Evolutionary conservation across 2,797 vertebrate species (phyloP).

Genomic region (Hoplostethus atlanticus): DNA sequence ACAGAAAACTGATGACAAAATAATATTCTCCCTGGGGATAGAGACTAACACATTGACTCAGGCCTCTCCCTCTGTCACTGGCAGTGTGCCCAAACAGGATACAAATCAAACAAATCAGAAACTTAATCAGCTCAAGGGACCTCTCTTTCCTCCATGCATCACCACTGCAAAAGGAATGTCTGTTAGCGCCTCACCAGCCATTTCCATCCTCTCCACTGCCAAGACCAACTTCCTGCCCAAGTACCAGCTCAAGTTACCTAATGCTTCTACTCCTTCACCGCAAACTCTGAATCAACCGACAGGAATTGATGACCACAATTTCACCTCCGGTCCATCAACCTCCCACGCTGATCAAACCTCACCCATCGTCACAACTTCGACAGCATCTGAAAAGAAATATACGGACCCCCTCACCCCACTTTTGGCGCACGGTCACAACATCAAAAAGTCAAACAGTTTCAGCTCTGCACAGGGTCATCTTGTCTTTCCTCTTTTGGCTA

Average conservation of each 20-base stretch:
- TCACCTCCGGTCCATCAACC: conserved; percentile 22
- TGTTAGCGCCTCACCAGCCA: conserved; percentile 36
- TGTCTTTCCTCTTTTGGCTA: conserved; percentile 5
- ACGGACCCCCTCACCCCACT: background rate
- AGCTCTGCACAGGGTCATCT: conserved; percentile 29
- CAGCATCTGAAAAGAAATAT: conserved; percentile 17
- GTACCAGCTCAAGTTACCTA: conserved; percentile 92
- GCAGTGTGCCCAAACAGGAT: conserved; percentile 41
- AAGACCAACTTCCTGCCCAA: conserved; percentile 89
- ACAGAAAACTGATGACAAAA: conserved; percentile 84
- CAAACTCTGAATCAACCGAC: conserved; percentile 24
- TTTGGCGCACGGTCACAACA: conserved; percentile 8
- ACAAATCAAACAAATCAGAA: conserved; percentile 56
- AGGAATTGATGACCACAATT: background rate
- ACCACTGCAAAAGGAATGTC: conserved; percentile 59
- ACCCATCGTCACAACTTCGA: conserved; percentile 13
- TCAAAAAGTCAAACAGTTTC: conserved; percentile 11
- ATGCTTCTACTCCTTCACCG: conserved; percentile 48
- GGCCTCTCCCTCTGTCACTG: conserved; percentile 32
- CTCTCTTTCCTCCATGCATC: conserved; percentile 58
- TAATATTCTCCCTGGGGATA: conserved; percentile 37
- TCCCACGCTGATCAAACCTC: conserved; percentile 27
- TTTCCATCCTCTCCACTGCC: conserved; percentile 46
- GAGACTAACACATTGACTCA: conserved; percentile 54
- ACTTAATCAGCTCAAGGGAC: conserved; percentile 56